Conservation (phyloP, 1,140 invertebrate genomes). For the Elysia chlorotica region DNA sequence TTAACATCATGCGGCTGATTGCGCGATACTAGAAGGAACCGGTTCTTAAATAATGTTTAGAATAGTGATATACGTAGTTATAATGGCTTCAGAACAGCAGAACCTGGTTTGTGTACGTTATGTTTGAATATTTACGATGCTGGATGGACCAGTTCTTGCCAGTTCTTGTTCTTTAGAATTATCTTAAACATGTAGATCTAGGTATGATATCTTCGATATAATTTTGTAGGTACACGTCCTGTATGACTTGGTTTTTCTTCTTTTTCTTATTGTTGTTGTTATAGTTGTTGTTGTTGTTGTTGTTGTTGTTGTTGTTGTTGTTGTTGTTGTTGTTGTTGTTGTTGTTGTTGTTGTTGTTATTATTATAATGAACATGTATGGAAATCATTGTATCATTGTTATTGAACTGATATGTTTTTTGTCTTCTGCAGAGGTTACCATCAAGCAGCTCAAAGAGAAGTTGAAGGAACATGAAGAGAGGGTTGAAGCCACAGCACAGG, state of each 20-base stretch:
- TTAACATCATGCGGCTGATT: not conserved
- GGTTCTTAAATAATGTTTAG: not conserved
- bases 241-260: too few species aligned
- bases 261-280: too few species aligned
- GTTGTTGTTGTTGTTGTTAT: not conserved
- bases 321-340: too few species aligned
- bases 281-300: too few species aligned
- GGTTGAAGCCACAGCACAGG: slow-evolving; percentile 60
- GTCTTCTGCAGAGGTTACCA: slow-evolving; percentile 62
- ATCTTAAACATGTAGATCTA: too few species aligned
- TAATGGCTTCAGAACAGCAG: not conserved
- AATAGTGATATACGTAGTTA: not conserved
- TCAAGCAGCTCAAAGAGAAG: slow-evolving; percentile 64
- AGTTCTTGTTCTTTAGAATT: not conserved
- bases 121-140: not conserved
- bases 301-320: too few species aligned
- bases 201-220: too few species aligned
- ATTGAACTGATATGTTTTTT: not conserved
- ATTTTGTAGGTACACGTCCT: too few species aligned
- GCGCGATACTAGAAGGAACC: not conserved
- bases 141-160: not conserved
- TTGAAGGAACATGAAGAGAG: slow-evolving; percentile 63
- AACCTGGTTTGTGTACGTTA: not conserved
- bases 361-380: not conserved
- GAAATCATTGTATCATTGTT: not conserved